Evolutionary conservation across 2,797 vertebrate genomes (phyloP), one percentile per base, ranked within the genome.

Genomic region (Eleutherodactylus coqui): DNA sequence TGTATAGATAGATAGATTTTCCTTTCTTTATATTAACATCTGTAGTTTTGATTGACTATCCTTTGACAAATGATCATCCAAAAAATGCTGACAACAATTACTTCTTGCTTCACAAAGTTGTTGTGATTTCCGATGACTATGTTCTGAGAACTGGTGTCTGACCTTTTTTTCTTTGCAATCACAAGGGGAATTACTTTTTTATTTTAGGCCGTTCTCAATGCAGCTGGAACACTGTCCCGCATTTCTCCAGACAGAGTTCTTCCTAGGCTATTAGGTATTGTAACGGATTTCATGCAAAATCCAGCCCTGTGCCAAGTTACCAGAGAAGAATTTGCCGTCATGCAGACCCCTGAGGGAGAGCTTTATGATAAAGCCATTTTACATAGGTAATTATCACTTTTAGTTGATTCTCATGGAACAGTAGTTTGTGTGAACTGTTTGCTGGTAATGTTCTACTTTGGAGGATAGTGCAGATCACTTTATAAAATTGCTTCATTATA

Each of bases 341-440:
- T 99, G 98, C 94, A 92, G 88, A 98, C 96, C 1, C 96, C 97
- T 0, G 95, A 97, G 0, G 98, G 98, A 88, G 95, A 96, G 24
- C 93, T 99, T 3, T 97, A 97, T 3, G 98, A 99, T 91, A 96
- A 97, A 80, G 97, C 96, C 88, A 97, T 99, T 91, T 95, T 99
- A 89, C 96, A 97, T 91, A 98, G 96, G 98, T 98, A 90, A 91
- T 88, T 3, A 9, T 2, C 3, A 27, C 55, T 84, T 36, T 38
- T 27, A 45, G 17, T 13, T 1, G 21, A 17, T 67, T 34, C 24
- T 27, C 10, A 9, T 1, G 21, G 24, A 2, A 1, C 58, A 62
- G n/a, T 62, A 27, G 27, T 29, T 10, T 11, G 58, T 60, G 58
- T 24, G 2, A 1, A 32, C n/a, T n/a, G n/a, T n/a, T n/a, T n/a